Percentiles rank a stretch among this genome's conserved stretches.
Conservation (phyloP, 2,888 invertebrate genomes). For the Folsomia manolachei region DNA sequence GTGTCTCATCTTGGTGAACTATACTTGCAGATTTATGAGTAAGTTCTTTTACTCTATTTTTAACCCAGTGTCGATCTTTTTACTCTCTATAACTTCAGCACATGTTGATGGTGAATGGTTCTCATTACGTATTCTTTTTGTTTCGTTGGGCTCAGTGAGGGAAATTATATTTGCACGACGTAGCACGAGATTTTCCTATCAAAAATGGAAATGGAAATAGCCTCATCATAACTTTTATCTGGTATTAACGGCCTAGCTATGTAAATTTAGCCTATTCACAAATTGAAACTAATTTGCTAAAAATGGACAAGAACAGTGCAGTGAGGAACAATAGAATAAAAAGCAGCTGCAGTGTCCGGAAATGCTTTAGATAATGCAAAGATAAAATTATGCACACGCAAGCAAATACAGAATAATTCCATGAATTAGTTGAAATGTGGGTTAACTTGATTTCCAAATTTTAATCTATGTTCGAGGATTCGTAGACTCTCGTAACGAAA, state of each 20-base stretch:
- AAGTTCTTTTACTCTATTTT: neutral
- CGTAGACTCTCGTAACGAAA: no score
- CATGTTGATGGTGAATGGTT: neutral
- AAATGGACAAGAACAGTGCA: neutral
- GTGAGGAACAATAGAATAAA: neutral
- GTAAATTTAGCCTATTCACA: neutral
- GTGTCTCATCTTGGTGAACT: no score
- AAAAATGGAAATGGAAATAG: no score
- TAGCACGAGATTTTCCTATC: neutral
- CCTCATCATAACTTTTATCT: no score
- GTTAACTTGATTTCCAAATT: neutral
- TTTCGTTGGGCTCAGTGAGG: neutral
- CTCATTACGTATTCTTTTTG: neutral
- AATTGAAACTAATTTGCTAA: neutral
- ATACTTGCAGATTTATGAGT: neutral
- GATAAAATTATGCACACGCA: no score
- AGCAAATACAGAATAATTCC: neutral
- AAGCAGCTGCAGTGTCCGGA: no score
- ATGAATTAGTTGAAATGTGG: neutral
- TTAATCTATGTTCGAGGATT: neutral
- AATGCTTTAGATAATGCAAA: neutral
- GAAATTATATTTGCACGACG: neutral
- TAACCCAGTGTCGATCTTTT: neutral
- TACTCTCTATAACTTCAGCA: neutral
- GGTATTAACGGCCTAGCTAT: no score